Base-by-base conservation (phyloP, 2,113 vertebrate species). In the Urocolius indicus region DNA sequence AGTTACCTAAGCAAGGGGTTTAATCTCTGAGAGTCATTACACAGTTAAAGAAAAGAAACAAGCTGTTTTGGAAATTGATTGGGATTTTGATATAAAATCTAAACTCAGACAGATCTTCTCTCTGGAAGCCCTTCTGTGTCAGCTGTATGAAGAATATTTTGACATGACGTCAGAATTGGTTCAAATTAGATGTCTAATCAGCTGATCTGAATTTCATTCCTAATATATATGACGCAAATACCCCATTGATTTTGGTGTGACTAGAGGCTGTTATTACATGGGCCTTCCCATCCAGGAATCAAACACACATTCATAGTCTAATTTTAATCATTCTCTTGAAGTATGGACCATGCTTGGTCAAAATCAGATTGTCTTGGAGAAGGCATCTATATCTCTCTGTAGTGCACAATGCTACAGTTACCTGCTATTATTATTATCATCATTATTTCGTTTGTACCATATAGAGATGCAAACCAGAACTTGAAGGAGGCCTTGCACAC, bases 1-100 rank as follows among this genome's bases (percentile, higher is more conserved):
- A 65, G 20, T 12, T 55, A 75, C 2, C 0, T 2, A 48, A 57
- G 0, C 34, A 38, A 62, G 6, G 11, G 3, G 2, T n/a, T 71
- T 72, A 55, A 34, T 72, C 5, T 68, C 48, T 72, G 32, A 26
- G 30, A 78, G 67, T 14, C 0, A 0, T 54, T 62, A 21, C 18
- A 45, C 10, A 58, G 13, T 26, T 54, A 26, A 91, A 77, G 49
- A 84, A 36, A 27, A 84, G 12, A 71, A 84, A 45, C 11, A 59
- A n/a, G 1, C 8, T 49, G 23, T n/a, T 91, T 66, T 46, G 81
- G 61, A 62, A 71, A 13, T 29, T 24, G 24, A 2, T 71, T 54
- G 71, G 26, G 24, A 23, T 9, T 74, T 89, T 66, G 12, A 22
- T n/a, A 48, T 22, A 66, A 84, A 81, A 18, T 6, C 10, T 63